phyloP scores from a whole-genome alignment of 2,113 vertebrate species.

The Oryctolagus cuniculus region DNA sequence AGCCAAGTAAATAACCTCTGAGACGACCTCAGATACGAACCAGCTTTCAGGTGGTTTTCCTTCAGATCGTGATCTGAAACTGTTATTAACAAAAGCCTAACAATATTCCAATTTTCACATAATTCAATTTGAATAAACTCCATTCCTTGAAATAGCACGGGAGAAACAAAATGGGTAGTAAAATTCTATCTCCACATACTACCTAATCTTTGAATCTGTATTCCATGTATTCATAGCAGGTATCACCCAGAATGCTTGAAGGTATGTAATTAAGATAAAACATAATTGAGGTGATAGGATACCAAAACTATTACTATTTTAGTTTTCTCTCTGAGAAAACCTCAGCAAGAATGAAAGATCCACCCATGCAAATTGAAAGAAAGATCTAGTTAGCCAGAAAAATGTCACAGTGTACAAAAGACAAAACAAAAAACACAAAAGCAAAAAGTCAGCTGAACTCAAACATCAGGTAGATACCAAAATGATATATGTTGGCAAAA shows the following conservation, averaged over 20 bases:
- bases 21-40: conserved; percentile 41
- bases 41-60: background rate
- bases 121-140: conserved; percentile 1
- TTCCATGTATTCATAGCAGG: background rate
- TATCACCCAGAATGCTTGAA: background rate
- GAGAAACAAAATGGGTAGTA: background rate
- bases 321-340: background rate
- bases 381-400: background rate
- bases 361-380: background rate
- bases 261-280: background rate
- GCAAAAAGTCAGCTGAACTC: background rate
- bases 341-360: background rate
- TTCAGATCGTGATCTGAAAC: background rate
- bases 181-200: background rate
- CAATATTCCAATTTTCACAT: background rate
- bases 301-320: background rate
- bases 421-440: background rate
- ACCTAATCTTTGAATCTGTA: background rate
- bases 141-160: background rate
- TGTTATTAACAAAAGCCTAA: conserved; percentile 7
- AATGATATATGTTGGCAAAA: background rate
- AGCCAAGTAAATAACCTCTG: conserved; percentile 52
- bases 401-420: background rate
- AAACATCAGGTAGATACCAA: background rate
- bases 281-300: background rate